Evolutionary conservation across 1,140 invertebrate species (phyloP).

Genomic region (Drosophila kepulauana): DNA sequence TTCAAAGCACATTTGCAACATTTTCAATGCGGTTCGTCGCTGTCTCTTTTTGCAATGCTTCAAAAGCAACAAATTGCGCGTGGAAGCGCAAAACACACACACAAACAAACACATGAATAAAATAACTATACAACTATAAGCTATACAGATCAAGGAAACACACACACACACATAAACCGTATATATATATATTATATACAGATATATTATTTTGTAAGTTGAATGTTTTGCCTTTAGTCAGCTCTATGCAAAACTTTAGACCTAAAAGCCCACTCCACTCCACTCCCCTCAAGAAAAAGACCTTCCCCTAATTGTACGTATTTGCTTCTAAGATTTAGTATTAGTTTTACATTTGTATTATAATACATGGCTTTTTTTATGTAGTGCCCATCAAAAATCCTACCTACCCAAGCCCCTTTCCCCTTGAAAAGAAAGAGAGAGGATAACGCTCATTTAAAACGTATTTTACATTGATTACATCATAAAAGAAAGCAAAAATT

Average conservation of each 20-base stretch:
- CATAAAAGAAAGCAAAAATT: not conserved
- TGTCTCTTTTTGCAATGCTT: not conserved
- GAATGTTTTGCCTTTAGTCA: constrained; percentile 48
- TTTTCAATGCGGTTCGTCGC: not conserved
- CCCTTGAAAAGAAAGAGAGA: not conserved
- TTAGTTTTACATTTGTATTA: constrained; percentile 42
- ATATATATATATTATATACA: constrained; percentile 1
- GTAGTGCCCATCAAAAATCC: constrained; percentile 1
- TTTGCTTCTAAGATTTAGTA: constrained; percentile 30
- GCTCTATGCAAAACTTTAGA: constrained; percentile 11
- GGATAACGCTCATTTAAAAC: constrained; percentile 2
- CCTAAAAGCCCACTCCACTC: not conserved
- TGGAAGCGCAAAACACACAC: not conserved
- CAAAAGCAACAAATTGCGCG: not conserved
- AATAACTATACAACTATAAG: constrained; percentile 13
- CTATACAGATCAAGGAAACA: constrained; percentile 6
- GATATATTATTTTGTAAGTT: constrained; percentile 27
- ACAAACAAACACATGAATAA: not conserved
- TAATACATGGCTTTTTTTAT: constrained; percentile 38
- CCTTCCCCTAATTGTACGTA: constrained; percentile 36
- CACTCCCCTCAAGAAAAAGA: not conserved
- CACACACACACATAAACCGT: constrained; percentile 12
- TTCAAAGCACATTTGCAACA: no score
- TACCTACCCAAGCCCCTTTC: not conserved
- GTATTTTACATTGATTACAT: not conserved